Conservation (phyloP, 1,140 invertebrate genomes). For the Ylistrum balloti region DNA sequence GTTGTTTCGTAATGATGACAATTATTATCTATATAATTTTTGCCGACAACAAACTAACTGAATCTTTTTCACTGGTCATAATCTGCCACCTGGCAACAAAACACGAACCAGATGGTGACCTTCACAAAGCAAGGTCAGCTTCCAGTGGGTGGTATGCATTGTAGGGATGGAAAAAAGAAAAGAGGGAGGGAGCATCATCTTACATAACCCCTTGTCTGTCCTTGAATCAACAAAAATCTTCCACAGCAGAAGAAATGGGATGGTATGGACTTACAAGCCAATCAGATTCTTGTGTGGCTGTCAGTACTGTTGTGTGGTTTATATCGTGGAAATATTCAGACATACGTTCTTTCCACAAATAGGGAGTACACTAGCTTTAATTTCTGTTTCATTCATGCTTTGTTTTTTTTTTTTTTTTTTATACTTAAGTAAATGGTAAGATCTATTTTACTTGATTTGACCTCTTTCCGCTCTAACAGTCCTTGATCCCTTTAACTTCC, state of each 20-base stretch:
- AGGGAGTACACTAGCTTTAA: too few species aligned
- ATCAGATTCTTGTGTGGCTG: neutral
- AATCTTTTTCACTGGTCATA: neutral
- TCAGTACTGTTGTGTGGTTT: neutral
- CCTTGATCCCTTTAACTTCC: too few species aligned
- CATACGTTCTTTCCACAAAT: neutral
- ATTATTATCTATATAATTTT: too few species aligned
- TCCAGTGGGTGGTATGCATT: neutral
- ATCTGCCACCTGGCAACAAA: conserved; percentile 14
- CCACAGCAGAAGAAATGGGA: neutral
- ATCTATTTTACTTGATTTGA: too few species aligned
- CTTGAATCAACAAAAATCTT: conserved; percentile 40
- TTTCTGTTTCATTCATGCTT: too few species aligned
- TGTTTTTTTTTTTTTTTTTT: too few species aligned
- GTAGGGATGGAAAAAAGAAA: neutral
- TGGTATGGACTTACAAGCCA: neutral
- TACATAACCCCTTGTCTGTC: neutral
- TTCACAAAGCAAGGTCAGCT: neutral
- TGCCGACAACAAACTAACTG: neutral
- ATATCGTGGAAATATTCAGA: neutral
- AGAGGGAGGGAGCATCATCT: neutral
- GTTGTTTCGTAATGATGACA: too few species aligned
- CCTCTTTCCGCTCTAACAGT: too few species aligned
- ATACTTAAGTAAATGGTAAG: too few species aligned
- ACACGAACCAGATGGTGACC: conserved; percentile 6